Evolutionary conservation across 2,888 invertebrate species (phyloP), one percentile per base, ranked within the genome.

Genomic region (Cephalotes varians): DNA sequence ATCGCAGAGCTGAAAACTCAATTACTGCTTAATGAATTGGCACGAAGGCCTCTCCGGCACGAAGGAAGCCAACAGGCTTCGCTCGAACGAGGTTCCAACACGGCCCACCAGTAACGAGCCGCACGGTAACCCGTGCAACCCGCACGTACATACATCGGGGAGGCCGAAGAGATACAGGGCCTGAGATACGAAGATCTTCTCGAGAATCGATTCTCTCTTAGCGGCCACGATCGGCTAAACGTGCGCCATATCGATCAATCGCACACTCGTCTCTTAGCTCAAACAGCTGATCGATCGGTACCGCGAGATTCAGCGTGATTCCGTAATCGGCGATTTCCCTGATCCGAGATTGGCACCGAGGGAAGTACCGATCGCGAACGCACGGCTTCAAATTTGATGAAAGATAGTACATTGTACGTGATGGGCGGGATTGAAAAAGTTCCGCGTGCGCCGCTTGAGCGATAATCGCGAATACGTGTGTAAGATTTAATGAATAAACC

Each of bases 21-120:
- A 94, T 94, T 94, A 94, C 92, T 91, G 92, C 93, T 93, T 94
- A 94, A 94, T 94, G 94, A 94, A 94, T 94, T 94, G 93, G 92
- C 90, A 79, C 83, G 87, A 83, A 85, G 85, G 86, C 60, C 73
- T 77, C 56, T 28, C 54, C 65, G 31, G 58, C 81, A 67, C 81
- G 72, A 73, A 56, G 77, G 34, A 71, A 47, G 31, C 44, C 56
- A 71, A 34, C 56, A 49, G 71, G 60, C 6, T 40, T 44, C 56
- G 3, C 15, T 47, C 56, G 74, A 69, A 62, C 34, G 73, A 40
- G 64, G 56, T 81, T 56, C 60, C 44, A 44, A 65, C 72, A 73
- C 56, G 72, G 60, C 71, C 80, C 56, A 71, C 44, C 85, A 72
- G 56, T 80, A 73, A 51, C 67, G 54, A 71, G 60, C 74, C 65